Percentiles rank a stretch among this genome's conserved stretches.
Evolutionary conservation across 2,113 vertebrate genomes (phyloP).

Genomic region (Lontra canadensis): DNA sequence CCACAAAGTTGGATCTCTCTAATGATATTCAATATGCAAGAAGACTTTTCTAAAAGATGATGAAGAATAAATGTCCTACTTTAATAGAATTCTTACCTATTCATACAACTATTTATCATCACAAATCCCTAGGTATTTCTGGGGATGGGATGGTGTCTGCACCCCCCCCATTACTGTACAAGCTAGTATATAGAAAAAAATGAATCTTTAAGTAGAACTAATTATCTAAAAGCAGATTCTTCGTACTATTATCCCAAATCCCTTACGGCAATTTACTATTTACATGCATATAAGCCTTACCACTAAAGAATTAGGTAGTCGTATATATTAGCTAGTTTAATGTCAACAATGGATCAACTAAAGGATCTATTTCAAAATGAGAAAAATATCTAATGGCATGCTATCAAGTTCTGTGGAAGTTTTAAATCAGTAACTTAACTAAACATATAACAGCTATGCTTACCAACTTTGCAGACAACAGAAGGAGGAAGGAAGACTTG

Average conservation of each 20-base stretch:
- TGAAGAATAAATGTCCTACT: constrained; percentile 28
- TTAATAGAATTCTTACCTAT: constrained; percentile 48
- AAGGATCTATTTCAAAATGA: neutral
- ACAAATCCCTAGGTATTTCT: constrained; percentile 33
- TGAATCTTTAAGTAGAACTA: constrained; percentile 32
- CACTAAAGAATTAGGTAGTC: neutral
- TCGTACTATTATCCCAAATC: neutral
- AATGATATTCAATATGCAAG: constrained; percentile 29
- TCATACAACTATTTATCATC: neutral
- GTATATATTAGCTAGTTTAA: neutral
- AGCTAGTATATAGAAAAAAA: neutral
- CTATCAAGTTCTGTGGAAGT: neutral
- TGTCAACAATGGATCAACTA: constrained; percentile 39
- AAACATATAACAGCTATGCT: neutral
- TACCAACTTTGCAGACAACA: neutral
- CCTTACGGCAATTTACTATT: neutral
- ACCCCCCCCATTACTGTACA: neutral
- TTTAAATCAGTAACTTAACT: constrained; percentile 32
- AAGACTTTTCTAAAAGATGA: constrained; percentile 25
- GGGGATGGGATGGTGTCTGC: neutral
- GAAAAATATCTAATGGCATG: neutral
- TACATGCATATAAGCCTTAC: neutral
- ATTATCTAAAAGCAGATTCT: constrained; percentile 26
- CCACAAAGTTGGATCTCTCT: neutral
- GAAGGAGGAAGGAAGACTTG: neutral